Evolutionary conservation across 2,888 invertebrate species (phyloP), one percentile per base, ranked within the genome.

Genomic region (Parnassius glacialis): DNA sequence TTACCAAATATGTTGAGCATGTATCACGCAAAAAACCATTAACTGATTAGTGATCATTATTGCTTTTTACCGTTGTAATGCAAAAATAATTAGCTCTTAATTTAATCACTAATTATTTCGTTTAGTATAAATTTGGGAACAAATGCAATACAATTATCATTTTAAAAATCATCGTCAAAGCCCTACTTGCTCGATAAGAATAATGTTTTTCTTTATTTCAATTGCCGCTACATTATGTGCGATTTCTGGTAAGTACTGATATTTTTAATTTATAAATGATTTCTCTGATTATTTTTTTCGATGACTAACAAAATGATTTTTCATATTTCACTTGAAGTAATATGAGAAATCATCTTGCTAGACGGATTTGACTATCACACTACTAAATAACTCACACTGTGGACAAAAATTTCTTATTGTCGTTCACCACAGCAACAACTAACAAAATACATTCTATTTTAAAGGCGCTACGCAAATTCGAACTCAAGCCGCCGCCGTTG

Each of bases 181-280:
- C 52, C 0, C 44, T 13, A n/a, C 9, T 53, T 59, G 41, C 34
- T 7, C 34, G 7, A 34, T 34, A 34, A 34, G 34, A 34, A 34
- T 7, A 34, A 34, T 34, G 34, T 34, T 48, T 59, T 25, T 20
- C 41, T 53, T 53, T 47, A 5, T 20, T 11, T 16, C 13, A 20
- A 47, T 59, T 12, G 59, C 59, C 20, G 47, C 47, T 53, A 7
- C 34, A 34, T 45, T 59, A n/a, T 48, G 25, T 10, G 59, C 43
- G n/a, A 57, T 52, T 13, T 62, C 54, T n/a, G 52, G 65, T 65
- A 60, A 65, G 65, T 65, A 56, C 42, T 13, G 45, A 44, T 25
- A 45, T n/a, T 45, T 44, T 16, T 43, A 52, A 10, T 25, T 12
- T 25, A 43, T 20, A 44, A 10, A 7, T 34, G 34, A 34, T 34